Base-by-base conservation (phyloP, 2,888 invertebrate species). In the Cerastis rubricosa region DNA sequence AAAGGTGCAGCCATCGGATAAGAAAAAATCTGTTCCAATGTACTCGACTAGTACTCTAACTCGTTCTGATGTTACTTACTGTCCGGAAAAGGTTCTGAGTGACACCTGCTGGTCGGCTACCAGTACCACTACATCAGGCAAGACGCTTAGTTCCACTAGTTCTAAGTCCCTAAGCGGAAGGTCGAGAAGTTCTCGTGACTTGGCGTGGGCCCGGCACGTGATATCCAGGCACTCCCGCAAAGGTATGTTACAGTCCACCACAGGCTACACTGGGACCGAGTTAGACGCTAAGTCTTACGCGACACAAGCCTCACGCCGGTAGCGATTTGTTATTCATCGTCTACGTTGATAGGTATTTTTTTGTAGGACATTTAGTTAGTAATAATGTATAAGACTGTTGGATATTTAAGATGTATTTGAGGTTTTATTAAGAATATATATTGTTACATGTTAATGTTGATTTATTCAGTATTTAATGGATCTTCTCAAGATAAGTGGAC, bases 151-250 rank as follows among this genome's bases (percentile, higher is more conserved):
- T 64, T 92, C 94, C 0, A 90, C 88, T 0, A 94, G 91, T 78
- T 93, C 93, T 0, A 93, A 93, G 74, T 92, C 94, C 1, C 88
- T 83, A 25, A 90, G 91, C 67, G 88, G 90, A 3, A 87, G 86
- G 71, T 90, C 92, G 3, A 89, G 90, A 35, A 89, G 89, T 69
- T 92, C 93, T 2, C 91, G 94, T 2, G 93, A 94, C 87, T 78
- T 95, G 59, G 92, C 93, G 12, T 95, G 95, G 95, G 94, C 95
- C 2, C 91, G 92, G 3, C 92, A 93, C 17, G 94, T 95, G 2
- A 85, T 93, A 43, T 91, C 94, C 3, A 92, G 90, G 63, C 82
- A 84, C 25, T 83, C 85, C 19, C 78, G 80, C 11, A 81, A 84
- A 71, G 63, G 54, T 51, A n/a, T 25, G 12, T 17, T 25, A n/a